phyloP scores from a whole-genome alignment of 2,797 vertebrate genomes.

The Phataginus tetradactyla region DNA sequence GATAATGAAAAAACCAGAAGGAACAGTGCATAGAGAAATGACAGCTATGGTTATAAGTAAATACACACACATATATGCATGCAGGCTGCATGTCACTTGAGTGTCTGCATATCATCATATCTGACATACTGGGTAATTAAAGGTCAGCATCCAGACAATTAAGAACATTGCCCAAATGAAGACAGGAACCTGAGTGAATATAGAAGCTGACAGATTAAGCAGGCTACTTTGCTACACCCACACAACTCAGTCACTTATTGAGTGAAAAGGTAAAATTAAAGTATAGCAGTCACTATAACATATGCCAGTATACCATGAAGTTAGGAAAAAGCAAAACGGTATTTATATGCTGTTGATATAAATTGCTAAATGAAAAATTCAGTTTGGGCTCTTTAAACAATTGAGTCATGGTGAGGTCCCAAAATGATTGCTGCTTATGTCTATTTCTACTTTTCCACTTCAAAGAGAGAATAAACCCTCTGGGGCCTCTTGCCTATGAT shows the following conservation, averaged over 20 bases:
- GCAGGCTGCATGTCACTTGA: not conserved
- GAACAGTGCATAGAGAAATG: not conserved
- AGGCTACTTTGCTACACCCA: not conserved
- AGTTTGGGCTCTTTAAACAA: not conserved
- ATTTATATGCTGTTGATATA: not conserved
- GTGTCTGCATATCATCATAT: not conserved
- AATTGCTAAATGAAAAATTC: not conserved
- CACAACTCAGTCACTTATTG: not conserved
- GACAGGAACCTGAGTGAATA: not conserved
- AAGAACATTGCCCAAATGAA: not conserved
- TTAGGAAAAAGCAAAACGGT: not conserved
- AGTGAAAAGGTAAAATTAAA: not conserved
- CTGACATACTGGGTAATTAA: not conserved
- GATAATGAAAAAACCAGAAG: not conserved
- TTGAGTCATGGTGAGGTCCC: not conserved
- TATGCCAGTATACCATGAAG: not conserved
- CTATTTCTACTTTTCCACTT: not conserved
- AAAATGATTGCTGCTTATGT: not conserved
- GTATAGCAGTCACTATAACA: not conserved
- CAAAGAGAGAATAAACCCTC: not conserved
- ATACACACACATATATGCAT: not conserved
- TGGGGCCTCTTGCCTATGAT: not conserved
- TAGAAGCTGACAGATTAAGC: not conserved
- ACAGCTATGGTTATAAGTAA: not conserved
- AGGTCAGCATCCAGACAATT: not conserved